Evolutionary conservation across 92 coral and sea anemone genomes (phyloP), one percentile per base, ranked within the genome.

Genomic region (Phenganax marumi): DNA sequence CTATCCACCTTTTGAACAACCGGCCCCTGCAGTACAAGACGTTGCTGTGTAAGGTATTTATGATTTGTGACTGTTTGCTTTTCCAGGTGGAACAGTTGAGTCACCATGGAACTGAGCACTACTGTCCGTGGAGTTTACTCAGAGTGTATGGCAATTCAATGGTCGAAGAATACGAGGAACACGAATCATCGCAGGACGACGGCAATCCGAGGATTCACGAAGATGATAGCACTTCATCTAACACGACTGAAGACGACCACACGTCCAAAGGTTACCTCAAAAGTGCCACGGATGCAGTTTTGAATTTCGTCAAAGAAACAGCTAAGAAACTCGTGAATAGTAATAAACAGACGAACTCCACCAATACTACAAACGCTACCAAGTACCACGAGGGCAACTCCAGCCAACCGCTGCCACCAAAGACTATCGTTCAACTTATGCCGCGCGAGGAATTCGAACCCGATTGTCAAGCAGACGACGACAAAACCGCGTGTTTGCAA

Each of bases 151-250:
- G 99, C 12, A 89, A 84, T 39, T 92, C 97, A 33, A 96, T 96
- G 99, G 91, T 96, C 81, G 99, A 96, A 75, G 99, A 96, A 78
- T 87, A 92, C 25, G 99, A 96, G 68, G 99, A 92, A 82, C 99
- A 96, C 18, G 99, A 92, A 83, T 90, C 87, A 25, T 81, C 93
- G 63, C 95, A 89, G 43, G 97, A 95, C 23, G 90, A 85, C 14
- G 85, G 57, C 21, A 89, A 89, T 21, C 5, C 83, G 19, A 80
- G 26, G 5, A 56, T 63, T 49, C 72, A 78, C n/a, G 83, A 78
- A 33, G 83, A 78, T 16, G 55, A 56, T 1, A 62, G 50, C 63
- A 50, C 73, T 43, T 78, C 73, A 78, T 78, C 73, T 62, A 63
- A 62, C 22, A 47, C 54, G 14, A 43, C 33, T 17, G 57, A 78